phyloP scores from a whole-genome alignment of 1,140 invertebrate genomes.

The Neuroterus valhalla region DNA sequence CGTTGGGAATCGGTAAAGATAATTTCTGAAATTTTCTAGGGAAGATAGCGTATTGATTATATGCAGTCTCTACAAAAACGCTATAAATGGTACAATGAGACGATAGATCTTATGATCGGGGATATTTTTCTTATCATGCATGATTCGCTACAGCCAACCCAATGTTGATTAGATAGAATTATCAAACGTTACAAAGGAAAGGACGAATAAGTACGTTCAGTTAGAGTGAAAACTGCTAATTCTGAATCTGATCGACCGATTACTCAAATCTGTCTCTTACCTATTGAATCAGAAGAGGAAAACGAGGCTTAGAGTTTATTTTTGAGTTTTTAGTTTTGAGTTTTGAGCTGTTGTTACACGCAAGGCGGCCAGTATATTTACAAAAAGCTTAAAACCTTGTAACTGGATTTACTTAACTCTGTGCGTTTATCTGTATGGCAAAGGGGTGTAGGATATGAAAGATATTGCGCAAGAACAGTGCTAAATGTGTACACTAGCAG shows the following conservation, averaged over 20 bases:
- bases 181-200: background rate
- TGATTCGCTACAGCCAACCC: background rate
- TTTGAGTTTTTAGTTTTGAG: no score
- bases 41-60: constrained; percentile 32
- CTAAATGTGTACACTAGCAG: no score
- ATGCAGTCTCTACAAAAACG: constrained; percentile 30
- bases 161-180: background rate
- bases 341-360: no score
- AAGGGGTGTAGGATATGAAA: no score
- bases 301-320: no score
- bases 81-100: constrained; percentile 28
- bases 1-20: background rate
- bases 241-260: background rate
- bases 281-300: background rate
- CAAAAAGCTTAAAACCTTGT: no score
- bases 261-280: no score
- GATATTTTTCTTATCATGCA: constrained; percentile 29
- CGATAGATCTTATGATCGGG: background rate
- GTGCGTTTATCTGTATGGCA: no score
- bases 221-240: background rate
- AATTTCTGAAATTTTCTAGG: constrained; percentile 33
- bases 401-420: no score
- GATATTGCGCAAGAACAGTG: no score
- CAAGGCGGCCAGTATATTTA: no score
- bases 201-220: background rate